These are phyloP conservation scores for Trachelus tabidus DNA, from an alignment of 2,888 invertebrate species.

Conservation along the genomic window DNA sequence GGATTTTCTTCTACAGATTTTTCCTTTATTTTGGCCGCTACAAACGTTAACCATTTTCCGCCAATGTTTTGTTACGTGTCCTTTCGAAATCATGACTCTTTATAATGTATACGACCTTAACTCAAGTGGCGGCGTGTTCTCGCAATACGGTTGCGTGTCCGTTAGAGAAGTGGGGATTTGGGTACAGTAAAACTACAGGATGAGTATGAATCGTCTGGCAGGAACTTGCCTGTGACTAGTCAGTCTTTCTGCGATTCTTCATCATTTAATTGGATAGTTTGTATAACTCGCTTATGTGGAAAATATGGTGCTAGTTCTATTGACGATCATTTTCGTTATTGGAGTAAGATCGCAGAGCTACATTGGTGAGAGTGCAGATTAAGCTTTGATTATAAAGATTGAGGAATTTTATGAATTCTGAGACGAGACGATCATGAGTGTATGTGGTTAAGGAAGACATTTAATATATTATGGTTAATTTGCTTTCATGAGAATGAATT, in stretches of 20 bases:
- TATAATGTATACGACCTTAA: not conserved
- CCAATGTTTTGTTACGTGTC: not conserved
- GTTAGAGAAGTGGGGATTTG: not conserved
- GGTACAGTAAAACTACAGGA: not conserved
- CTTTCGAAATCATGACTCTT: not conserved
- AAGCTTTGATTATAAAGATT: not conserved
- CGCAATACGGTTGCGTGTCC: not conserved
- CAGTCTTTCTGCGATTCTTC: not conserved
- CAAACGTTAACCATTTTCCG: not conserved
- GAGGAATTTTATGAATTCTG: not conserved
- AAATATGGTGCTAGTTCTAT: not conserved
- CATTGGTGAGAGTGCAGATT: not conserved
- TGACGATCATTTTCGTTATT: not conserved
- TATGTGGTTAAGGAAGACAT: too few species aligned
- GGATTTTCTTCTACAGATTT: not conserved
- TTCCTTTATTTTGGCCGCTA: not conserved
- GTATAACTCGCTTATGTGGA: not conserved
- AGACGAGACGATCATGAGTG: not conserved
- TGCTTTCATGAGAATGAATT: not conserved
- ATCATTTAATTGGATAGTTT: not conserved
- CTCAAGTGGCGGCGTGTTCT: not conserved
- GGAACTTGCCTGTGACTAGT: not conserved
- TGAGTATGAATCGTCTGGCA: not conserved
- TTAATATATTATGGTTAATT: not conserved
- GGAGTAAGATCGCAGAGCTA: not conserved